A percentile compares a stretch with the other conserved stretches of the same genome.
Conservation (phyloP, 2,113 vertebrate genomes). For the Gobius niger region DNA sequence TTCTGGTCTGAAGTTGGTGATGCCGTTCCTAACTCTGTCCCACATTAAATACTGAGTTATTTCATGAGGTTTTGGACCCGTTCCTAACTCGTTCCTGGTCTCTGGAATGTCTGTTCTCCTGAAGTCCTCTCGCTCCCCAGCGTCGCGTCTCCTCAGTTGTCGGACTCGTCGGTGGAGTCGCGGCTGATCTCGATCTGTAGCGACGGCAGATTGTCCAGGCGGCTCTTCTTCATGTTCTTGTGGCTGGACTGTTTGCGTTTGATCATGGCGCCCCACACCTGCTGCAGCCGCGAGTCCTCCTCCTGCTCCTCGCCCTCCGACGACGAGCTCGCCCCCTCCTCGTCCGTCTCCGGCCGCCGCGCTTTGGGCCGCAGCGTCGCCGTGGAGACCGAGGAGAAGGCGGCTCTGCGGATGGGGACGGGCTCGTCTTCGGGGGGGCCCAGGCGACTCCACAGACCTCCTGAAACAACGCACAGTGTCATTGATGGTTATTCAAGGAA, state of each 20-base stretch:
- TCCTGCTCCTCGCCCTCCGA: slow-evolving; percentile 75
- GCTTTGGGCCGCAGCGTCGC: not conserved
- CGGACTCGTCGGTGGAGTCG: slow-evolving; percentile 94
- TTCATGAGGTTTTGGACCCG: too few relatives aligned
- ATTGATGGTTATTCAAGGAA: too few relatives aligned
- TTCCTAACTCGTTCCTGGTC: too few relatives aligned
- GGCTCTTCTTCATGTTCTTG: slow-evolving; percentile 88
- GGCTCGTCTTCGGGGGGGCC: slow-evolving; percentile 81
- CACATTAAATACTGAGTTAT: too few relatives aligned
- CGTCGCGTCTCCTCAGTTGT: slow-evolving; percentile 77
- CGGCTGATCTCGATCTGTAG: slow-evolving; percentile 98
- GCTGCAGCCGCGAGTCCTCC: slow-evolving; percentile 90
- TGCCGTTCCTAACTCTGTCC: too few relatives aligned
- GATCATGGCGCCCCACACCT: slow-evolving; percentile 95
- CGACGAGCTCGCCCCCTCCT: slow-evolving; percentile 1
- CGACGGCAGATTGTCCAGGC: slow-evolving; percentile 92
- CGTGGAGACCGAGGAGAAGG: slow-evolving; percentile 19
- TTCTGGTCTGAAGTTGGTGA: too few relatives aligned
- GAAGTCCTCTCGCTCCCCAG: too few relatives aligned
- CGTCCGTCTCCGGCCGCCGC: slow-evolving; percentile 14
- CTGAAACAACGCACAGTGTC: not conserved
- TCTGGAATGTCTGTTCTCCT: not conserved
- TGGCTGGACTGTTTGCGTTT: slow-evolving; percentile 88
- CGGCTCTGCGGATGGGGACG: slow-evolving; percentile 48
- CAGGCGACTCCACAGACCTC: slow-evolving; percentile 88